Base-by-base conservation (phyloP, 2,113 vertebrate genomes). In the Zeus faber region DNA sequence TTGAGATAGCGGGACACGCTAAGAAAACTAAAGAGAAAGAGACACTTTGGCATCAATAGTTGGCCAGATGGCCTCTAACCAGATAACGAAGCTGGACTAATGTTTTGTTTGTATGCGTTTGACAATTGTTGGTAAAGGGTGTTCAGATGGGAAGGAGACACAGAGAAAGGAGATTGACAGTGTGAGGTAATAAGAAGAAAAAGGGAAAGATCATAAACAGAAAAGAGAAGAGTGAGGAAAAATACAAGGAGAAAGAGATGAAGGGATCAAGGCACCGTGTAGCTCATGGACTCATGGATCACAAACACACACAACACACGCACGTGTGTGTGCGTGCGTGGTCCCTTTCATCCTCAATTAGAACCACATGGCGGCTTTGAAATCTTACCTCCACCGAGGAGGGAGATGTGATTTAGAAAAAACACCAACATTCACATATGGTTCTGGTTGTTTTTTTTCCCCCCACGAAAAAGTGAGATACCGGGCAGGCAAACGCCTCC, bases 231-330 rank as follows among this genome's bases (percentile, higher is more conserved):
- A n/a, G 5, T 41, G 17, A 5, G 39, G 17, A 16, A n/a, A 48
- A 5, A 26, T 1, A 16, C 5, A 26, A 16, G 5, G 23, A 26
- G 13, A 48, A n/a, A 25, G 45, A 48, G 14, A 48, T 11, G 13
- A 16, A 16, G 23, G 16, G 26, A 8, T 17, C 25, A 29, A 31
- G 25, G 26, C 10, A 18, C 9, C 40, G 1, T 16, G 44, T 5
- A 23, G 21, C 5, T 13, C 22, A 11, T 46, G 44, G 4, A 46
- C 20, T 4, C 52, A 65, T 29, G 65, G 35, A 37, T 52, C 65
- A 53, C 17, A 62, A 48, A 65, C 67, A 66, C 43, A 58, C 46
- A 55, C 41, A 48, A 33, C 29, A 14, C 22, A 14, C 22, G 7
- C 24, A 27, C 24, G 17, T n/a, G 27, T n/a, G 23, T 5, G 17